Evolutionary conservation across 2,888 invertebrate species (phyloP), one percentile per base, ranked within the genome.

Genomic region (Rhorus exstirpatorius): DNA sequence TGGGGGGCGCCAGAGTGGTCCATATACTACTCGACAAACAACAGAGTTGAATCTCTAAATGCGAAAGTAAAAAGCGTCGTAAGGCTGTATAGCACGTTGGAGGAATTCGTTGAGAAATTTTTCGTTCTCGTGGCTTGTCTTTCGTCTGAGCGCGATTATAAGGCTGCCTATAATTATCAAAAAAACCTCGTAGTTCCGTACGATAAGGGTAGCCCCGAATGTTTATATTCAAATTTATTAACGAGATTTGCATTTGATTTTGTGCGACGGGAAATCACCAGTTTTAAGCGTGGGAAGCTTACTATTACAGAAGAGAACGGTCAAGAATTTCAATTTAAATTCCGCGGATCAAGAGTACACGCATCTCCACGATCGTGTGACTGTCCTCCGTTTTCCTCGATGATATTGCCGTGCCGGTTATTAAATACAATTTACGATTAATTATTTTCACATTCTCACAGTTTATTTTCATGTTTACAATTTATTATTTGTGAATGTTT

Each of bases 11-110:
- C n/a, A n/a, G n/a, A n/a, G n/a, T n/a, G n/a, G n/a, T n/a, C n/a
- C n/a, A n/a, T 44, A 85, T 82, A 46, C 21, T 77, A 46, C 38
- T 84, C 3, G 83, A 84, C 35, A n/a, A n/a, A n/a, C n/a, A n/a
- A n/a, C n/a, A n/a, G n/a, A n/a, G n/a, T n/a, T n/a, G n/a, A n/a
- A n/a, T 83, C 78, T 1, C 21, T 77, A 10, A 68, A 67, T 12
- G 60, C 51, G 10, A 78, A 74, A 63, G 38, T 74, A 4, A 74
- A 76, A 7, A 83, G 78, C 35, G 55, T 79, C 10, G 71, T 79
- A 8, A 58, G n/a, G 31, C 31, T 31, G 31, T 3, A 31, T 31
- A 31, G 31, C 31, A 31, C 31, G 6, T 31, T 79, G 2, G 58
- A 79, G 46, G 79, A 55, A 38, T 72, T 79, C n/a, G 65, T 83